Evolutionary conservation across 1,140 invertebrate genomes (phyloP), one percentile per base, ranked within the genome.

Genomic region (Atta cephalotes): DNA sequence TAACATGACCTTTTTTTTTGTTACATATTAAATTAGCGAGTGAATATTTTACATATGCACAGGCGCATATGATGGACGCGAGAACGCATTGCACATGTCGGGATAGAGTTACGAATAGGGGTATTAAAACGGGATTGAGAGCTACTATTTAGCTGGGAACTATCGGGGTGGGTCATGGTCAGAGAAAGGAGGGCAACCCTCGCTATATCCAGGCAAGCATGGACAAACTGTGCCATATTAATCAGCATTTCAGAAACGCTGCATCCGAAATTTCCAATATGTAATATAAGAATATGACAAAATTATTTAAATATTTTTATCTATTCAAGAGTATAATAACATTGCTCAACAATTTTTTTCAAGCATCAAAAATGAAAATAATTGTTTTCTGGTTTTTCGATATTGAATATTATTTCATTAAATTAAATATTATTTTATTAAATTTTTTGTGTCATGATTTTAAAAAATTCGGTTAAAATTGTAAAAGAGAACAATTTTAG

Each of bases 1-100:
- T 89, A 92, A 90, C 63, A 60, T 95, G 94, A 95, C 93, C 93
- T 94, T 92, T 94, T 92, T 94, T 95, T 94, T 94, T 95, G 94
- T 95, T 94, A 95, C 94, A 92, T 92, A 66, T 71, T 74, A 65
- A 86, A 80, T 77, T 74, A 28, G 39, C 39, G 65, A 87, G 66
- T 86, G 56, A 80, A 86, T 78, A 35, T 39, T 25, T 65, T 58
- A 51, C 68, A 31, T 16, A 39, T 82, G 65, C 70, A 85, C 45
- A 65, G 39, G 65, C 66, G 2, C 51, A 58, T 21, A 88, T 53
- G 60, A 25, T 39, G 53, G 60, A 51, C 51, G 56, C 25, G n/a
- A 65, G 51, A 14, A 62, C 31, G 51, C 9, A 31, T 35, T 58
- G 49, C 12, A 25, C 60, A 74, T 68, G 45, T 31, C 25, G 3